Percentiles rank a stretch among this genome's conserved stretches.
Conservation (phyloP, 2,888 invertebrate genomes). For the Lasioglossum villosulum region DNA sequence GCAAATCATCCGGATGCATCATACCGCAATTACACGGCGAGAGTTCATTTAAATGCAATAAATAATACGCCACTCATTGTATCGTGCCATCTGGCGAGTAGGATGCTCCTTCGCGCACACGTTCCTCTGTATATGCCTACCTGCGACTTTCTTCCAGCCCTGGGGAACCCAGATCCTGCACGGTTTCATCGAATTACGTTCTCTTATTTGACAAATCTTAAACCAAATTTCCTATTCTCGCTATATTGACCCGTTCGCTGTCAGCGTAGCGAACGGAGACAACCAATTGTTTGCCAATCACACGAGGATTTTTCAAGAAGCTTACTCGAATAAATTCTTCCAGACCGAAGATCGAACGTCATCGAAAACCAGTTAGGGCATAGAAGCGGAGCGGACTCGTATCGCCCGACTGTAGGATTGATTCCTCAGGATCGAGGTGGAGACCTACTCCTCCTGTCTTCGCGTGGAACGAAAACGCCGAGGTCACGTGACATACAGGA, state of each 20-base stretch:
- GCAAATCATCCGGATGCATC: constrained; percentile 84
- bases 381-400: background rate
- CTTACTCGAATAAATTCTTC: background rate
- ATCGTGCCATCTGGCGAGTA: constrained; percentile 74
- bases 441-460: constrained; percentile 44
- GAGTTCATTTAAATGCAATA: constrained; percentile 84
- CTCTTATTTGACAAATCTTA: background rate
- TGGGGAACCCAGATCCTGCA: background rate
- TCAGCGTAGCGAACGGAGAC: too few species aligned
- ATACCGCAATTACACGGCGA: constrained; percentile 83
- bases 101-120: background rate
- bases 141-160: background rate
- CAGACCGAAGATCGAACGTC: background rate
- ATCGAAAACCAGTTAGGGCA: background rate
- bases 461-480: constrained; percentile 67
- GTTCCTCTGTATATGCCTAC: background rate
- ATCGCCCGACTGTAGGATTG: constrained; percentile 40
- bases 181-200: background rate
- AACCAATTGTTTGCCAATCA: too few species aligned
- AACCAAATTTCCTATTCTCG: background rate
- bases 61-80: constrained; percentile 82
- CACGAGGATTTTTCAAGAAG: background rate
- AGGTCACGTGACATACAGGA: constrained; percentile 67
- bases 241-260: too few species aligned
- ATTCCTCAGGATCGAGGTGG: constrained; percentile 58